Conservation (phyloP, 2,113 vertebrate genomes). For the Nothoprocta pentlandii region DNA sequence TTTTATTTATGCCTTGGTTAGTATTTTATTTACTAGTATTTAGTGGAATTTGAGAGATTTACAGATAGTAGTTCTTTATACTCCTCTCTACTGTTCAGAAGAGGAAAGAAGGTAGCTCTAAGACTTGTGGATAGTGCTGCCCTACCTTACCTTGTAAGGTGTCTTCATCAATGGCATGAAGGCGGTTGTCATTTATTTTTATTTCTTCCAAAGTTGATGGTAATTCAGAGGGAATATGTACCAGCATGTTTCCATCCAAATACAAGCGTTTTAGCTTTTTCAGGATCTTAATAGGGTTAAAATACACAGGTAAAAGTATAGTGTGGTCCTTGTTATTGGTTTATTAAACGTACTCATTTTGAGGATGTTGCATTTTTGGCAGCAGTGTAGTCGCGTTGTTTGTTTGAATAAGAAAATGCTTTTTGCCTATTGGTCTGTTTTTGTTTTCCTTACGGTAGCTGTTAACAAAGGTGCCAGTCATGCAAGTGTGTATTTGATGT, state of each 20-base stretch:
- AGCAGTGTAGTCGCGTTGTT: not conserved
- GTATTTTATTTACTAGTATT: no score
- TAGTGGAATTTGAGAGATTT: not conserved
- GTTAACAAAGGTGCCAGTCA: not conserved
- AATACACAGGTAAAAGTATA: not conserved
- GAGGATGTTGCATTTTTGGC: not conserved
- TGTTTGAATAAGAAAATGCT: not conserved
- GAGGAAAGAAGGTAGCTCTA: not conserved
- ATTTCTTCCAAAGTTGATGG: constrained; percentile 91
- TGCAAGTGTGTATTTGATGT: not conserved
- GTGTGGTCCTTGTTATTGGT: not conserved
- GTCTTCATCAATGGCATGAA: constrained; percentile 82
- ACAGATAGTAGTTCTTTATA: not conserved
- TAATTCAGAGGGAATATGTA: constrained; percentile 82
- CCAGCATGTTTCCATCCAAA: constrained; percentile 91
- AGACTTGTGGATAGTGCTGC: not conserved
- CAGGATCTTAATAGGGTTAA: constrained; percentile 79
- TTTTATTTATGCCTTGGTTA: no score
- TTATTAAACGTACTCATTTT: not conserved
- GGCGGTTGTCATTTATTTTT: constrained; percentile 93
- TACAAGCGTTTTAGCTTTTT: constrained; percentile 90
- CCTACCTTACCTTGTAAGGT: constrained; percentile 82
- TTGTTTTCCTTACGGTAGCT: not conserved
- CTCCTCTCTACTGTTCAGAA: not conserved
- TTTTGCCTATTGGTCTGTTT: not conserved